Evolutionary conservation across 2,888 invertebrate genomes (phyloP).

Genomic region (Ophion obscuratus): DNA sequence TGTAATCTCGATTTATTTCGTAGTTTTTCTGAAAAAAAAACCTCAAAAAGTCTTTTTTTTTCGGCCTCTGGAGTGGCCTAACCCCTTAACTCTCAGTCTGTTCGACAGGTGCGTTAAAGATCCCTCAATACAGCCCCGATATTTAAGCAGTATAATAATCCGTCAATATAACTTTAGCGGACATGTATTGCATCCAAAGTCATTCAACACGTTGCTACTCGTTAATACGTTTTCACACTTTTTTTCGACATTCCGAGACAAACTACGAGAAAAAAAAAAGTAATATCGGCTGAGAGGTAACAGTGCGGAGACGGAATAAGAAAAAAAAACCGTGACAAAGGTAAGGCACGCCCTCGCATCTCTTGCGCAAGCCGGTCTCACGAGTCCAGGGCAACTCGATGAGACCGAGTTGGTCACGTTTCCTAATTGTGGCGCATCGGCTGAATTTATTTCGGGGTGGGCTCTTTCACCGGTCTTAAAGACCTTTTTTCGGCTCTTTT

Average conservation of each 20-base stretch:
- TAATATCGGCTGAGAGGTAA: conserved; percentile 8
- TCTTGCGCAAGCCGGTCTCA: conserved; percentile 27
- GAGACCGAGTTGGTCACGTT: conserved; percentile 76
- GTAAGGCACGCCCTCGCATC: conserved; percentile 41
- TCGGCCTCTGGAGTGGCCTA: no score
- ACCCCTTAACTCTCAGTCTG: no score
- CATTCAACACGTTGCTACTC: neutral
- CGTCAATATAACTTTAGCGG: neutral
- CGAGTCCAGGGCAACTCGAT: conserved; percentile 57
- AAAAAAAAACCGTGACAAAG: conserved; percentile 17
- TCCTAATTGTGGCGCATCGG: conserved; percentile 78
- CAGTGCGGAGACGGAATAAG: neutral
- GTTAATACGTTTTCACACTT: conserved; percentile 22
- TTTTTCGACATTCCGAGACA: conserved; percentile 11
- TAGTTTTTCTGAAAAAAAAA: no score
- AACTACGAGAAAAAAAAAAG: conserved; percentile 33
- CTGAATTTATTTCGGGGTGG: conserved; percentile 74
- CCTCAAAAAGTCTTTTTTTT: no score
- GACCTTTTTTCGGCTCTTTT: conserved; percentile 1
- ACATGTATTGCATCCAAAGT: neutral
- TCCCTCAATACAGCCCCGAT: no score
- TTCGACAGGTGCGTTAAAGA: no score
- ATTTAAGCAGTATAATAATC: neutral
- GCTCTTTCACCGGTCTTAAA: conserved; percentile 41
- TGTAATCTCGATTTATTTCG: no score